Conservation (phyloP, 2,113 vertebrate species). For the Cinclus cinclus region DNA sequence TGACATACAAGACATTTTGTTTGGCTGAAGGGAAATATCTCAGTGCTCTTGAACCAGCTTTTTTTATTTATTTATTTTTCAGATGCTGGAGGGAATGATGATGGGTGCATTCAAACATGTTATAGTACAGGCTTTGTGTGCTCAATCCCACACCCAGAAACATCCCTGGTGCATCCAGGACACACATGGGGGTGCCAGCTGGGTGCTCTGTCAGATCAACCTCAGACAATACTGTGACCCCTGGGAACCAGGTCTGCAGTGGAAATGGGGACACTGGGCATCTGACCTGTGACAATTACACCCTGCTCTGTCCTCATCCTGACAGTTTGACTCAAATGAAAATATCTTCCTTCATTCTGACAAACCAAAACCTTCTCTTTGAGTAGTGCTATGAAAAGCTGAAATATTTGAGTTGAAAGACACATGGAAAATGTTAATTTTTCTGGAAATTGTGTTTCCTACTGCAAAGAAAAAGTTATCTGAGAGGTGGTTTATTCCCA, state of each 20-base stretch:
- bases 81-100: neutral
- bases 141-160: neutral
- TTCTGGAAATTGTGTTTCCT: neutral
- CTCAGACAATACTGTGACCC: neutral
- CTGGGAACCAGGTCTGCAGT: neutral
- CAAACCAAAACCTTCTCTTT: neutral
- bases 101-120: neutral
- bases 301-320: neutral
- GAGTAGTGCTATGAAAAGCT: neutral
- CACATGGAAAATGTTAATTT: neutral
- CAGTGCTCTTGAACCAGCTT: neutral
- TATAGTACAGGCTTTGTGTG: neutral
- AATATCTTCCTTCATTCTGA: neutral
- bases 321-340: neutral
- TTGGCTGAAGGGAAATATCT: neutral
- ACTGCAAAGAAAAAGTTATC: neutral
- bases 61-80: neutral
- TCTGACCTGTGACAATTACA: neutral
- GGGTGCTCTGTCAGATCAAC: neutral
- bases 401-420: neutral
- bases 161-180: neutral
- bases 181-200: neutral
- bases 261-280: neutral
- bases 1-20: neutral
- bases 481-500: slow-evolving; percentile 32